Conservation (phyloP, 2,797 vertebrate species). For the Muscicapa comitata region DNA sequence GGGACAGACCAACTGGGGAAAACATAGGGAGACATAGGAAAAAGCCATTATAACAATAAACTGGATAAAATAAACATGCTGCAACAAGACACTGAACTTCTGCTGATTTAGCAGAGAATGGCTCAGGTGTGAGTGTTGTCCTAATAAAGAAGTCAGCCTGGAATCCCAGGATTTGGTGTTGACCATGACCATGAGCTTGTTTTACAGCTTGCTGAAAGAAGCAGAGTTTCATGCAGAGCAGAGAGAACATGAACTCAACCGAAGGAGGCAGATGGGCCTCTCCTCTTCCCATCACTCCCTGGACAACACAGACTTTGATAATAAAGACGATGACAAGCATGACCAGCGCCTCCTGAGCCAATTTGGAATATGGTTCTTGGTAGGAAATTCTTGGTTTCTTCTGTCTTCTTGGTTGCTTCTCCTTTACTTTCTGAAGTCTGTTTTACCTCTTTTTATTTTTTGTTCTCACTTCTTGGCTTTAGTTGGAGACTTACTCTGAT, state of each 20-base stretch:
- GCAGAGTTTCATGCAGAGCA: slow-evolving; percentile 97
- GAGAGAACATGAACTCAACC: slow-evolving; percentile 92
- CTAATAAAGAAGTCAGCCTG: neutral
- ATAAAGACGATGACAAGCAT: slow-evolving; percentile 98
- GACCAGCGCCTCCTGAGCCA: slow-evolving; percentile 97
- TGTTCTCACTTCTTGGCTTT: neutral
- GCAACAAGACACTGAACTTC: neutral
- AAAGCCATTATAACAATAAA: too few relatives aligned
- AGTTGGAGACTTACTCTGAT: neutral
- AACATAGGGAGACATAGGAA: too few relatives aligned
- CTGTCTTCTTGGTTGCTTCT: neutral
- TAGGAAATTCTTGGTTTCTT: slow-evolving; percentile 65
- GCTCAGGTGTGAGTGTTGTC: neutral
- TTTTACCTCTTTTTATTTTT: neutral
- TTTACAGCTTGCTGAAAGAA: slow-evolving; percentile 91
- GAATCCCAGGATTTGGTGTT: neutral
- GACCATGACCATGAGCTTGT: neutral
- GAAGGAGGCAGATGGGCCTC: slow-evolving; percentile 93
- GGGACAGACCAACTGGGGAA: too few relatives aligned
- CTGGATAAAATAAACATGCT: too few relatives aligned
- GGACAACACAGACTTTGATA: slow-evolving; percentile 97
- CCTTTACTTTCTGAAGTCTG: neutral
- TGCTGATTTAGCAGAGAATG: neutral
- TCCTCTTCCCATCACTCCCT: slow-evolving; percentile 95
- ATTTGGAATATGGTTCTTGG: slow-evolving; percentile 99